Percentiles rank a stretch among this genome's conserved stretches.
Conservation (phyloP, 1,140 invertebrate species). For the Brachionus manjavacas region DNA sequence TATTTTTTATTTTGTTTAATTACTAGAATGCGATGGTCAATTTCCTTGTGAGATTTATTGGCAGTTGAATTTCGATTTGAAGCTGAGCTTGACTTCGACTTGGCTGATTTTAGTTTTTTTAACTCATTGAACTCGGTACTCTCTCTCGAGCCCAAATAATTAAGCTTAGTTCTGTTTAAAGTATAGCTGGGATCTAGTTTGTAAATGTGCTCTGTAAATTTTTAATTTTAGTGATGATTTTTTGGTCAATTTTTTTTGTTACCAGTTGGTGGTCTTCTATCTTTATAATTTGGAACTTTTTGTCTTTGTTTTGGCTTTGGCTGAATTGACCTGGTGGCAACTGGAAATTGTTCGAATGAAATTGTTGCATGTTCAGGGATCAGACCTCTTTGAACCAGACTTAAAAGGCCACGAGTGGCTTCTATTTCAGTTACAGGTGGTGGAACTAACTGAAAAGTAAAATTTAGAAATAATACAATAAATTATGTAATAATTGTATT, state of each 20-base stretch:
- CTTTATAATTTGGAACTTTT: constrained; percentile 46
- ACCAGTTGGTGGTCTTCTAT: constrained; percentile 46
- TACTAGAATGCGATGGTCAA: not conserved
- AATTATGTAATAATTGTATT: not conserved
- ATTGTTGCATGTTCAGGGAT: constrained; percentile 55
- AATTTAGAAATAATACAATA: not conserved
- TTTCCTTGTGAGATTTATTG: not conserved
- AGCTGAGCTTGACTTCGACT: not conserved
- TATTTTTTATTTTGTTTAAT: no score
- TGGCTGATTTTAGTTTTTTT: not conserved
- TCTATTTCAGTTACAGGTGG: constrained; percentile 54
- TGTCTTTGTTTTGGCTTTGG: constrained; percentile 49
- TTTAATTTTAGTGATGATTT: not conserved
- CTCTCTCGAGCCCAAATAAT: not conserved
- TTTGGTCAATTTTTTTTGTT: constrained; percentile 21
- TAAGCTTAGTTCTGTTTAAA: not conserved
- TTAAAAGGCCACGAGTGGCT: constrained; percentile 54
- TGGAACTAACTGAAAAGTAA: constrained; percentile 49
- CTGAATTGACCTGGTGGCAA: constrained; percentile 42
- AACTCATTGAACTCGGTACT: not conserved
- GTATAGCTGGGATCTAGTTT: not conserved
- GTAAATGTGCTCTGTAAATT: not conserved
- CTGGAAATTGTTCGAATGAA: constrained; percentile 55
- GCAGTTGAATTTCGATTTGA: not conserved
- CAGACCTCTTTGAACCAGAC: constrained; percentile 54